Percentiles rank a stretch among this genome's conserved stretches.
Evolutionary conservation across 2,113 vertebrate species (phyloP).

Genomic region (Trogon surrucura): DNA sequence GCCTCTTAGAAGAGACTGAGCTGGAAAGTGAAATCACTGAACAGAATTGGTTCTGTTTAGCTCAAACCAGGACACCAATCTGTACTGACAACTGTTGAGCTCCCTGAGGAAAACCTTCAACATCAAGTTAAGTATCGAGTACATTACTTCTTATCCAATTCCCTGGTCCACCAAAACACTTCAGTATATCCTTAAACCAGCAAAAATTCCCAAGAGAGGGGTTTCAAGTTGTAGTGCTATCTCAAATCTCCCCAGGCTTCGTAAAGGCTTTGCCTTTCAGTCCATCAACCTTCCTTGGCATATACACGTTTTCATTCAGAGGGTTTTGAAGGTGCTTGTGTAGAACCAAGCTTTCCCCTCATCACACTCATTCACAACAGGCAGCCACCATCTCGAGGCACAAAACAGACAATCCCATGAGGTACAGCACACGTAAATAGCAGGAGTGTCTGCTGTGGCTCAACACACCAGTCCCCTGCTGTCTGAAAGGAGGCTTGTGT

Average conservation of each 20-base stretch:
- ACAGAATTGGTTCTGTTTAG: too few species aligned
- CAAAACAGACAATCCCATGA: neutral
- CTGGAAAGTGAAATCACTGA: too few species aligned
- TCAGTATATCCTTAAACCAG: neutral
- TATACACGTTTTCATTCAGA: accelerated
- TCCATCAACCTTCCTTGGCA: neutral
- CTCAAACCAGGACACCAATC: neutral
- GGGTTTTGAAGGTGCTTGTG: neutral
- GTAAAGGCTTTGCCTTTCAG: neutral
- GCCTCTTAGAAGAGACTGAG: too few species aligned
- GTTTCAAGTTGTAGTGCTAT: neutral
- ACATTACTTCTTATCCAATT: neutral
- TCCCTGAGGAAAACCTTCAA: neutral
- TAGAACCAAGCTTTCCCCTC: neutral
- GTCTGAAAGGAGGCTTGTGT: neutral
- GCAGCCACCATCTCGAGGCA: neutral
- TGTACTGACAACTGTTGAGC: neutral
- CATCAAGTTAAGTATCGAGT: accelerated
- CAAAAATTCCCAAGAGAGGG: neutral
- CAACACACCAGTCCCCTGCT: neutral
- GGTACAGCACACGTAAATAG: neutral
- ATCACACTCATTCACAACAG: neutral
- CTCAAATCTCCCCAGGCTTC: neutral
- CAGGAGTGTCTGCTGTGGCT: neutral
- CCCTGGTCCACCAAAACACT: neutral